A percentile compares a stretch with the other conserved stretches of the same genome.
phyloP scores from a whole-genome alignment of 2,113 vertebrate species.

The Phyllopteryx taeniolatus region DNA sequence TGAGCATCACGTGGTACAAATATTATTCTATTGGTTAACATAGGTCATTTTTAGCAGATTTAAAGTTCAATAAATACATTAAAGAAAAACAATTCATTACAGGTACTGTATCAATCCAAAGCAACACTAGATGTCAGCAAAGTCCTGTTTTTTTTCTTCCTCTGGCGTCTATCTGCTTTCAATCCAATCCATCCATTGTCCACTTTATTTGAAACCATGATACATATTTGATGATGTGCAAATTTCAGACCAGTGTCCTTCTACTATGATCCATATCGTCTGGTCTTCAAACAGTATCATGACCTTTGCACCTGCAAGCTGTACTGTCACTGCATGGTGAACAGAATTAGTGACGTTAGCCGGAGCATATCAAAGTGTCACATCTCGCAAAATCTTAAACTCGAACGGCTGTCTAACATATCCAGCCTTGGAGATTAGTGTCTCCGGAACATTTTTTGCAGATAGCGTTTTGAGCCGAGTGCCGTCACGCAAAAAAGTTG shows the following conservation, averaged over 20 bases:
- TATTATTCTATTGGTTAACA: background rate
- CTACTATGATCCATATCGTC: background rate
- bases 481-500: background rate
- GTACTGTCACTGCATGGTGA: background rate
- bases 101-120: background rate
- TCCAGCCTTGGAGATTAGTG: slow-evolving; percentile 20
- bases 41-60: background rate
- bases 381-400: background rate
- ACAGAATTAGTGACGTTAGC: background rate
- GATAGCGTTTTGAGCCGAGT: slow-evolving; percentile 7
- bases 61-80: background rate
- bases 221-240: background rate
- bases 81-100: background rate
- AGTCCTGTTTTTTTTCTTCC: background rate
- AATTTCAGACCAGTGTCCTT: background rate
- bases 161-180: background rate
- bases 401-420: slow-evolving; percentile 20
- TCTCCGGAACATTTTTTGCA: slow-evolving; percentile 16
- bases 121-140: background rate
- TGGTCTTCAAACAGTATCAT: background rate
- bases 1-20: background rate
- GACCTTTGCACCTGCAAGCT: background rate
- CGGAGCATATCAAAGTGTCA: background rate
- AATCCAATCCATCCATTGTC: background rate
- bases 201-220: background rate